Evolutionary conservation across 1,140 invertebrate genomes (phyloP), one percentile per base, ranked within the genome.

Genomic region (Aphelenchoides avenae): DNA sequence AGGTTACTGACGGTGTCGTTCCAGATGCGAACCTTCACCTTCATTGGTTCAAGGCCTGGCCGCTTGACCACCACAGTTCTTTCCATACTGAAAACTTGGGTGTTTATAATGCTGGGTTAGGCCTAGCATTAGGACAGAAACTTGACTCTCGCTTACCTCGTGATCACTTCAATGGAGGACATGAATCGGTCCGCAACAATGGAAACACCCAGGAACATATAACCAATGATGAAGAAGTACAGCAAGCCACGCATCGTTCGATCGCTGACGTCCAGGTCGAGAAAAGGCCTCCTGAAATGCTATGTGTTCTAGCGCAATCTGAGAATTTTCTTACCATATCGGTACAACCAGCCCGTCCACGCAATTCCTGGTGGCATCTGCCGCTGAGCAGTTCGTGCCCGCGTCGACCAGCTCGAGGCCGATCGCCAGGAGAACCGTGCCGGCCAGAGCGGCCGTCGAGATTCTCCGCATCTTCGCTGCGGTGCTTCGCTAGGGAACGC

Each of bases 141-240:
- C n/a, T n/a, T n/a, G n/a, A n/a, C n/a, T n/a, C n/a, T n/a, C n/a
- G n/a, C 92, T 77, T 92, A 87, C 0, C 91, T 94, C 5, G 94
- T 98, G 74, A 98, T 98, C 53, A 96, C 92, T 83, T 99, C 94
- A 76, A 98, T 98, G 55, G 91, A 87, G 1, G 89, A 89, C 93
- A 98, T 97, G 80, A 98, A 98, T 9, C 91, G 85, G 79, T 99
- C 94, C 27, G 93, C 93, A 33, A 97, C 87, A 74, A 99, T 97
- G 55, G 92, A 96, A 3, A 99, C 92, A 30, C 94, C 94, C 42
- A 99, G 88, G 80, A 99, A 99, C 63, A 96, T 83, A 78, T 95
- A 98, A 33, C 89, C 78, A 77, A 98, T 84, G 15, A 84, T 79
- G 3, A 89, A 66, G 78, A 96, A 92, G 78, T 99, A 98, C 22